A percentile compares a stretch with the other conserved stretches of the same genome.
Conservation (phyloP, 2,797 vertebrate species). For the Argentina silus region DNA sequence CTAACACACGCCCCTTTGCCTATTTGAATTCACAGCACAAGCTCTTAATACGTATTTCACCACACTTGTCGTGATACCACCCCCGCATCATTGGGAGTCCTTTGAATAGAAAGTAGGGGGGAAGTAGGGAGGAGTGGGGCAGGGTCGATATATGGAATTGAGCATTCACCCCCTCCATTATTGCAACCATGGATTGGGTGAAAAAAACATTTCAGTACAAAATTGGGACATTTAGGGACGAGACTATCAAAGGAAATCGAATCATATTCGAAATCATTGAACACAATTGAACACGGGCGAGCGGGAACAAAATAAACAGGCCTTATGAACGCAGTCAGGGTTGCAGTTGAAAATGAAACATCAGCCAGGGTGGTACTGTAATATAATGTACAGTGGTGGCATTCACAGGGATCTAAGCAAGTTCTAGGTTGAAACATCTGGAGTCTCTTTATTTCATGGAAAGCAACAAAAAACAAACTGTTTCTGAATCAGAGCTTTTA, state of each 20-base stretch:
- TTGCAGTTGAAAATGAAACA: background rate
- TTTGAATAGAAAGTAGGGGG: background rate
- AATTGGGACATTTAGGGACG: background rate
- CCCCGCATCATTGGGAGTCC: background rate
- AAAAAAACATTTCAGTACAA: background rate
- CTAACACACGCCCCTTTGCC: background rate
- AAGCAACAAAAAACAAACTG: too few relatives aligned
- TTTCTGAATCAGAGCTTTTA: too few relatives aligned
- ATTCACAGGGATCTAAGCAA: too few relatives aligned
- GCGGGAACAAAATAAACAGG: background rate
- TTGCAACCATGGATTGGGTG: background rate
- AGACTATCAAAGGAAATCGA: background rate
- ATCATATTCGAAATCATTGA: conserved; percentile 8
- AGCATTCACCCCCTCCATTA: background rate
- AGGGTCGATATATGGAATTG: background rate
- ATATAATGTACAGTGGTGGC: background rate
- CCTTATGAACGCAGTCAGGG: conserved; percentile 4
- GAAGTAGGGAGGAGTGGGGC: background rate
- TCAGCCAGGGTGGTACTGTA: background rate
- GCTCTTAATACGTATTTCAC: background rate
- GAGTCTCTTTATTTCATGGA: too few relatives aligned
- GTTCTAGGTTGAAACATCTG: too few relatives aligned
- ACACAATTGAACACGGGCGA: background rate
- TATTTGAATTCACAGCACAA: background rate
- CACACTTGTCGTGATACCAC: background rate